Evolutionary conservation across 2,797 vertebrate genomes (phyloP), one percentile per base, ranked within the genome.

Genomic region (Capromys pilorides): DNA sequence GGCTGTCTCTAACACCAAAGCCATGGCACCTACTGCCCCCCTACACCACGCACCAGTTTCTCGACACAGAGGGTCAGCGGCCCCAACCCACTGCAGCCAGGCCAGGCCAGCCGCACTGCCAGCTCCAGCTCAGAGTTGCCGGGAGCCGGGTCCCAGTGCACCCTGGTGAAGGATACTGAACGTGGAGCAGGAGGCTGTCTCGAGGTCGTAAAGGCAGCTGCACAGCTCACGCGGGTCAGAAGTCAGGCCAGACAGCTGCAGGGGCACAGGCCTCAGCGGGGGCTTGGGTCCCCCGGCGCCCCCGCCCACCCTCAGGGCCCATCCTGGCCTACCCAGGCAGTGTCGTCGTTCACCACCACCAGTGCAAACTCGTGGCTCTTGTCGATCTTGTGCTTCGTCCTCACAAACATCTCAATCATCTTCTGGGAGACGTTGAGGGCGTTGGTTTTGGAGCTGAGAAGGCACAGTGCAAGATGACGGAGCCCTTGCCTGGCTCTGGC

Each of bases 341-440:
- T 99, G 0, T 99, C 99, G 0, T 99, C 99, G 11, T 99, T 99
- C 49, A 99, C 98, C 39, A 99, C 99, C 28, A 99, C 99, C 97
- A 99, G 98, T 0, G 99, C 99, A 41, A 99, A 99, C 97, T 99
- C 99, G 0, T 99, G 99, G 49, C 99, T 98, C 97, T 99, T 99
- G 98, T 99, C 99, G 11, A 99, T 99, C 97, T 99, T 99, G 98
- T 99, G 99, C 95, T 99, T 99, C 0, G 99, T 99, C 97, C 99
- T 98, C 90, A 99, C 99, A 49, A 99, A 99, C 99, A 99, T 99
- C 98, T 99, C 99, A 0, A 99, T 99, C 99, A 99, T 99, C 98
- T 99, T 99, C 98, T 99, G 99, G 67, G 99, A 99, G 88, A 99
- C 98, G 82, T 99, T 99, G 71, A 99, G 97, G 2, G 99, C 99